Percentiles rank a stretch among this genome's conserved stretches.
Evolutionary conservation across 1,140 invertebrate species (phyloP).

Genomic region (Euura lappo): DNA sequence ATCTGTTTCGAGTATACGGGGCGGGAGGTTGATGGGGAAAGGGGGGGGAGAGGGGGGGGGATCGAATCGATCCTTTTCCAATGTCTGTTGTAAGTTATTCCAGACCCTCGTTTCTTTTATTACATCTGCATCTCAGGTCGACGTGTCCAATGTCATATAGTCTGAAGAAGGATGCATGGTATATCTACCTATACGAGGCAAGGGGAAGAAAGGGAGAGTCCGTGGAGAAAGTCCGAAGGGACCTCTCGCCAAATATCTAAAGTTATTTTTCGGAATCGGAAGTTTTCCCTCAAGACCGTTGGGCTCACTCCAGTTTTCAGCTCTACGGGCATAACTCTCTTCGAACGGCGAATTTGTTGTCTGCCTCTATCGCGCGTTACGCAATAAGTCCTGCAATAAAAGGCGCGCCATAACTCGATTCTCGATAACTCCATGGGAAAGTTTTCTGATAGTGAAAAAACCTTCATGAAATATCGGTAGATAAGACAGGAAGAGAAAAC

Average conservation of each 20-base stretch:
- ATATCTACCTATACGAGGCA: constrained; percentile 2
- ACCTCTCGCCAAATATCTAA: constrained; percentile 4
- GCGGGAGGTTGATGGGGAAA: too few relatives aligned
- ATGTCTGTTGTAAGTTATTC: constrained; percentile 7
- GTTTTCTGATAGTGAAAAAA: not conserved
- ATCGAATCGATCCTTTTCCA: not conserved
- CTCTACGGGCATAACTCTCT: constrained; percentile 3
- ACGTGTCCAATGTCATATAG: not conserved
- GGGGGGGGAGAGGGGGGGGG: too few relatives aligned
- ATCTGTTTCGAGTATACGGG: too few relatives aligned
- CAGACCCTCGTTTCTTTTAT: constrained; percentile 5
- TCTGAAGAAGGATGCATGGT: not conserved
- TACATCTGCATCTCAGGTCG: not conserved
- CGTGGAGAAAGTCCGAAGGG: constrained; percentile 1
- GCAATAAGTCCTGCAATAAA: constrained; percentile 54
- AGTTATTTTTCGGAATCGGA: constrained; percentile 15
- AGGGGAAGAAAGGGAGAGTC: not conserved
- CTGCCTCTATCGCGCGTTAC: constrained; percentile 36
- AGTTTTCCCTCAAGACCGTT: constrained; percentile 11
- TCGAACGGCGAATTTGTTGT: constrained; percentile 47
- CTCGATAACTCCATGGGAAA: constrained; percentile 13
- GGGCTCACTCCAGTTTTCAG: constrained; percentile 1
- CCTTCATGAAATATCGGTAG: not conserved
- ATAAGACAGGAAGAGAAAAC: too few relatives aligned
- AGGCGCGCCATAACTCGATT: constrained; percentile 48